These are phyloP conservation scores for Euura lappo DNA, from an alignment of 1,140 invertebrate species.

Conservation along the genomic window DNA sequence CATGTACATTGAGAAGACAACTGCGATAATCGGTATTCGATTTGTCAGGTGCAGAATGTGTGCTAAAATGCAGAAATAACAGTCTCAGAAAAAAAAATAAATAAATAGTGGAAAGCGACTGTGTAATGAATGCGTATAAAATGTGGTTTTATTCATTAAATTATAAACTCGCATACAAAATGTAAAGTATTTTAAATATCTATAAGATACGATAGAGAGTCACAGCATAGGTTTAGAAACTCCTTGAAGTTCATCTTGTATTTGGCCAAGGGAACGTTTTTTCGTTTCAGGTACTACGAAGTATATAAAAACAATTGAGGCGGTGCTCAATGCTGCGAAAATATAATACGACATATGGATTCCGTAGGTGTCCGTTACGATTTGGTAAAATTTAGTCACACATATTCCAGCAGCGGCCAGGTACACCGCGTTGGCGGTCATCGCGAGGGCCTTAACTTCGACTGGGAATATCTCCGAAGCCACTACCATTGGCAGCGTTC, in stretches of 20 bases:
- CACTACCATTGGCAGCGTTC: conserved; percentile 73
- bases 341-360: conserved; percentile 74
- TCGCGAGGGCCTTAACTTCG: conserved; percentile 70
- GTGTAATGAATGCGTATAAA: too few relatives aligned
- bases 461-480: conserved; percentile 77
- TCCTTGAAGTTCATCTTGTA: conserved; percentile 49
- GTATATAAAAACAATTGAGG: conserved; percentile 68
- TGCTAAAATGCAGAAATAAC: too few relatives aligned
- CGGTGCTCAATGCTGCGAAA: conserved; percentile 70
- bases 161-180: too few relatives aligned
- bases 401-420: conserved; percentile 72
- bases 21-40: too few relatives aligned
- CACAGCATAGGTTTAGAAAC: too few relatives aligned
- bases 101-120: too few relatives aligned
- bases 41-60: too few relatives aligned
- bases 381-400: conserved; percentile 72
- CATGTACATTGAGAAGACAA: too few relatives aligned
- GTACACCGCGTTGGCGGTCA: conserved; percentile 69
- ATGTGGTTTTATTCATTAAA: too few relatives aligned
- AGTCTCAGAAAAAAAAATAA: too few relatives aligned
- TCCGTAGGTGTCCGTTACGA: conserved; percentile 63
- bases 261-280: conserved; percentile 73
- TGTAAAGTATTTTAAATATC: too few relatives aligned
- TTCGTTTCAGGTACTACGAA: conserved; percentile 78
- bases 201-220: too few relatives aligned